These are phyloP conservation scores for Ctenoplectra terminalis DNA, from an alignment of 1,140 invertebrate genomes.

Conservation along the genomic window DNA sequence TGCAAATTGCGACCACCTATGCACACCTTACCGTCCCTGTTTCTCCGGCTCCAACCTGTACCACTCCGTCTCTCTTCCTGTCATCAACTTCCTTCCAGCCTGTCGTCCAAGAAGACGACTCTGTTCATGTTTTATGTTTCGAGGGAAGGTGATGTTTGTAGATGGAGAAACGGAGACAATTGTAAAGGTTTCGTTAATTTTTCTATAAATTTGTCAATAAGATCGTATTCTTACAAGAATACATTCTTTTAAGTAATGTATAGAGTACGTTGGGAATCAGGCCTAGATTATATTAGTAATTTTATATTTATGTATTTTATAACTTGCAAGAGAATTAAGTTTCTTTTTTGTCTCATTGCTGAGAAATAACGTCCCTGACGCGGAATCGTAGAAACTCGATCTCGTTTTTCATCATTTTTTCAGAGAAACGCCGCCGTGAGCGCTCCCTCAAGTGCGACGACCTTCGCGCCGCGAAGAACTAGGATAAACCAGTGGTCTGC, in stretches of 20 bases:
- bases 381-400: slow-evolving; percentile 35
- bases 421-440: slow-evolving; percentile 37
- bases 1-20: slow-evolving; percentile 72
- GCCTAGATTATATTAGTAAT: no score
- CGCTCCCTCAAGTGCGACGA: slow-evolving; percentile 49
- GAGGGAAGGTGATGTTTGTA: neutral
- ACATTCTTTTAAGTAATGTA: no score
- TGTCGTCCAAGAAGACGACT: slow-evolving; percentile 5
- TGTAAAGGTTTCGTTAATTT: no score
- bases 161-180: no score
- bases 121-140: neutral
- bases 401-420: slow-evolving; percentile 21
- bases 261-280: no score
- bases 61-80: slow-evolving; percentile 22
- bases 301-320: no score
- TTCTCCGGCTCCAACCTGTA: neutral
- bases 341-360: neutral
- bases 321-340: neutral
- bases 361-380: neutral
- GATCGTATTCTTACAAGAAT: no score
- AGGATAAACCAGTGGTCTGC: slow-evolving; percentile 55
- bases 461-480: slow-evolving; percentile 53
- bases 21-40: slow-evolving; percentile 30
- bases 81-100: neutral
- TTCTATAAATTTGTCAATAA: no score